phyloP scores from a whole-genome alignment of 64 coral and sea anemone genomes.

The Orbicella faveolata region DNA sequence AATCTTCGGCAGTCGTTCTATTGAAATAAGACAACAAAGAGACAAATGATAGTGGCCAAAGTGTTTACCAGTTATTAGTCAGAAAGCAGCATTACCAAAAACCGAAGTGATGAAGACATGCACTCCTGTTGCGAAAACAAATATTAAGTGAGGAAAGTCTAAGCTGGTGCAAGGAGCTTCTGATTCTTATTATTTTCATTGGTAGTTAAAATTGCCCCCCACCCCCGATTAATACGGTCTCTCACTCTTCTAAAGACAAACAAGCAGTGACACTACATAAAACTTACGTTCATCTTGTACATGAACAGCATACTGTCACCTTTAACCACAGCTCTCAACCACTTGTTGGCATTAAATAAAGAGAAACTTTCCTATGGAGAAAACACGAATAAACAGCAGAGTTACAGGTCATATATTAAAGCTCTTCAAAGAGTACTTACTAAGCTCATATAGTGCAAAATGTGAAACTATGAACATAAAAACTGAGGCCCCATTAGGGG shows the following conservation, averaged over 20 bases:
- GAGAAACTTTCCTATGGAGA: constrained; percentile 81
- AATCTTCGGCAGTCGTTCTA: constrained; percentile 71
- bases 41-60: no score
- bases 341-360: constrained; percentile 80
- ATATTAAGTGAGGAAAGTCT: no score
- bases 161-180: no score
- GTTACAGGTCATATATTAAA: no score
- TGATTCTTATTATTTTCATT: neutral
- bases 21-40: neutral
- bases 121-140: no score
- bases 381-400: neutral
- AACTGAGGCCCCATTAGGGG: no score
- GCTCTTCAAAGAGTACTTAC: no score
- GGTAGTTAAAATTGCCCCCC: neutral
- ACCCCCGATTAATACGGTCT: neutral
- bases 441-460: no score
- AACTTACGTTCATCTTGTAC: constrained; percentile 80
- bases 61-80: no score
- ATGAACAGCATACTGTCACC: constrained; percentile 93
- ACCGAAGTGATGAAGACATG: no score
- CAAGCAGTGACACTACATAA: neutral
- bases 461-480: no score
- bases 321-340: constrained; percentile 83
- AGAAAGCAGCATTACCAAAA: no score
- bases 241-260: neutral